phyloP scores from a whole-genome alignment of 2,888 invertebrate genomes.

The Lordiphosa fenestrarum region DNA sequence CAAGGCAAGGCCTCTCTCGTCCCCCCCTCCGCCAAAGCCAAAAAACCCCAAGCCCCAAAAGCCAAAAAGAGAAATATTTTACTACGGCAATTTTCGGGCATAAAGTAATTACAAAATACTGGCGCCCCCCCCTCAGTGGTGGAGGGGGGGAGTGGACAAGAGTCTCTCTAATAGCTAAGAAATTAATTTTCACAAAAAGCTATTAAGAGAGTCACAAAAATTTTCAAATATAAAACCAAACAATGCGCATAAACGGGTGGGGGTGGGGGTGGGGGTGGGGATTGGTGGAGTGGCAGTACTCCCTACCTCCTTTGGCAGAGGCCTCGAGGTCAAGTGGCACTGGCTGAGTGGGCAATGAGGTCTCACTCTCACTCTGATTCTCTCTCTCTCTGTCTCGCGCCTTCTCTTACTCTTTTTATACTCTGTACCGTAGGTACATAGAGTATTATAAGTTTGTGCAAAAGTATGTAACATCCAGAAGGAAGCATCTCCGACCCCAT shows the following conservation, averaged over 20 bases:
- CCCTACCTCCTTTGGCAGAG: conserved; percentile 4
- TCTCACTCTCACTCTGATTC: not conserved
- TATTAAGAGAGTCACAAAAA: conserved; percentile 71
- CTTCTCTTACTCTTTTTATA: conserved; percentile 3
- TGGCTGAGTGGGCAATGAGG: conserved; percentile 22
- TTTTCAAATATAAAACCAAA: conserved; percentile 70
- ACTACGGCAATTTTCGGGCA: conserved; percentile 66
- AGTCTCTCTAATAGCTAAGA: conserved; percentile 61
- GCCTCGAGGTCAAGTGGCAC: conserved; percentile 34
- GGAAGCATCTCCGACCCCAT: too few species aligned
- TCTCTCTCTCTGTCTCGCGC: not conserved
- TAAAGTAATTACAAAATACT: conserved; percentile 70
- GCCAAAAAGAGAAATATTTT: conserved; percentile 63
- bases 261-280: not conserved
- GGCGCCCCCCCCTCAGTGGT: not conserved
- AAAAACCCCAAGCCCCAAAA: conserved; percentile 30
- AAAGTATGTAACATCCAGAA: too few species aligned
- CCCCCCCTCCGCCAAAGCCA: conserved; percentile 6
- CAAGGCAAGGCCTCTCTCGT: conserved; percentile 11
- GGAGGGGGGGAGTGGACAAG: conserved; percentile 3
- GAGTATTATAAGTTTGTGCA: too few species aligned
- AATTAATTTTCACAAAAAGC: conserved; percentile 71
- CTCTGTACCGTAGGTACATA: too few species aligned
- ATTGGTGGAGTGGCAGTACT: conserved; percentile 1
- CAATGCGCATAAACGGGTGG: conserved; percentile 51